Evolutionary conservation across 35 echinoderm and acorn worm species (phyloP).

Genomic region (Amphiura filiformis): DNA sequence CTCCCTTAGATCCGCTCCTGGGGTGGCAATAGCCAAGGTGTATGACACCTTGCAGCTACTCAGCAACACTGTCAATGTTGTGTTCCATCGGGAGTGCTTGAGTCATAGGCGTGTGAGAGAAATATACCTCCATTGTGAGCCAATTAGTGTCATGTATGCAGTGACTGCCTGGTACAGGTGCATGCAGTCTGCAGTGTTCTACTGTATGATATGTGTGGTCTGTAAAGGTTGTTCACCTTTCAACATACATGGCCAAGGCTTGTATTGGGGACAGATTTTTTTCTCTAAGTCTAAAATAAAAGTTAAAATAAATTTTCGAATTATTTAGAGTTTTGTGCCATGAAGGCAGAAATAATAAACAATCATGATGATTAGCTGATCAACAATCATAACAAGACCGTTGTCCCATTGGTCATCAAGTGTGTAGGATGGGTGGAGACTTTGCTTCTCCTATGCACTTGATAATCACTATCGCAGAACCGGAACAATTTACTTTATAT

Average conservation of each 20-base stretch:
- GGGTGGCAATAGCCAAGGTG: conserved; percentile 26
- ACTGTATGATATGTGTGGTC: not conserved
- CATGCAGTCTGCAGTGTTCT: not conserved
- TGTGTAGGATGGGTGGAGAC: too few species aligned
- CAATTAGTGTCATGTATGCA: not conserved
- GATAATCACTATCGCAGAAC: too few species aligned
- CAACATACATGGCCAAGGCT: conserved; percentile 4
- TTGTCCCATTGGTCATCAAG: too few species aligned
- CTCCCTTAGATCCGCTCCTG: conserved; percentile 98
- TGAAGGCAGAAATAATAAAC: too few species aligned
- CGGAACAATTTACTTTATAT: too few species aligned
- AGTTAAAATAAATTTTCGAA: too few species aligned
- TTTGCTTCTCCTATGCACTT: too few species aligned
- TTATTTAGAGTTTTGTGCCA: too few species aligned
- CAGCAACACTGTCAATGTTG: conserved; percentile 95
- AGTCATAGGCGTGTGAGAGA: conserved; percentile 99
- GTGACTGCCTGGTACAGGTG: not conserved
- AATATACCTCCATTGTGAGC: conserved; percentile 91
- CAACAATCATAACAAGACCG: too few species aligned
- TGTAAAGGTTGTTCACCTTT: not conserved
- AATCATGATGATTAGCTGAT: too few species aligned
- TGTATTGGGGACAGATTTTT: conserved; percentile 50
- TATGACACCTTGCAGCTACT: conserved; percentile 2
- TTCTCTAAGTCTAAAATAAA: too few species aligned
- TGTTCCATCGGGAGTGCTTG: conserved; percentile 97